Percentiles rank a stretch among this genome's conserved stretches.
These are phyloP conservation scores for Chloroclystis v-ata DNA, from an alignment of 2,888 invertebrate genomes.

Conservation along the genomic window DNA sequence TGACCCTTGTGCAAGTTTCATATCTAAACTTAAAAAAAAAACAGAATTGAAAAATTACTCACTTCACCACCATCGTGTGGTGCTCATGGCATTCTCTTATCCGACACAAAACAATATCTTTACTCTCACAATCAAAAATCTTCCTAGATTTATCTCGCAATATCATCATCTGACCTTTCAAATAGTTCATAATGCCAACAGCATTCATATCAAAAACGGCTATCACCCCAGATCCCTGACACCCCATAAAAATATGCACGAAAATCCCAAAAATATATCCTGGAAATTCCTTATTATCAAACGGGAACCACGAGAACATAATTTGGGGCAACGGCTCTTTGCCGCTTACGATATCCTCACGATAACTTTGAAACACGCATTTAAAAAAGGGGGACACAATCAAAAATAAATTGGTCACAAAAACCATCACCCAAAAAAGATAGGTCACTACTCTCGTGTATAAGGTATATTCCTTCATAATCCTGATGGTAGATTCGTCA, in stretches of 20 bases:
- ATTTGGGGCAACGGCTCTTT: constrained; percentile 50
- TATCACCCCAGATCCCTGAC: constrained; percentile 44
- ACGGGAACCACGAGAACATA: constrained; percentile 58
- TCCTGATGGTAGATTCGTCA: constrained; percentile 26
- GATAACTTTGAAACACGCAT: constrained; percentile 37
- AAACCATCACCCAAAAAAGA: constrained; percentile 45
- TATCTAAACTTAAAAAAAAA: too few relatives aligned
- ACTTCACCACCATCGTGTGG: constrained; percentile 50
- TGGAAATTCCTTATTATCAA: constrained; percentile 48
- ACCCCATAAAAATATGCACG: constrained; percentile 42
- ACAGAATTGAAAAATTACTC: too few relatives aligned
- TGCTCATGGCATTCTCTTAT: constrained; percentile 55
- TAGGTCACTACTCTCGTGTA: constrained; percentile 50
- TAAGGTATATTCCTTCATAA: constrained; percentile 41
- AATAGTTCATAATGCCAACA: constrained; percentile 51
- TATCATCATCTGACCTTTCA: constrained; percentile 55
- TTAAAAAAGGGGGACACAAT: constrained; percentile 44
- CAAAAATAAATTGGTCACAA: constrained; percentile 38
- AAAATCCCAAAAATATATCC: constrained; percentile 44
- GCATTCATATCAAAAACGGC: constrained; percentile 49
- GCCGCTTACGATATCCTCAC: constrained; percentile 39
- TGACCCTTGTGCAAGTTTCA: too few relatives aligned
- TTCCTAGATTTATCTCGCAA: constrained; percentile 40
- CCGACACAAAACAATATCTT: constrained; percentile 28
- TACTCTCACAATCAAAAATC: constrained; percentile 36